Evolutionary conservation across 1,140 invertebrate genomes (phyloP).

Genomic region (Anastrepha ludens): DNA sequence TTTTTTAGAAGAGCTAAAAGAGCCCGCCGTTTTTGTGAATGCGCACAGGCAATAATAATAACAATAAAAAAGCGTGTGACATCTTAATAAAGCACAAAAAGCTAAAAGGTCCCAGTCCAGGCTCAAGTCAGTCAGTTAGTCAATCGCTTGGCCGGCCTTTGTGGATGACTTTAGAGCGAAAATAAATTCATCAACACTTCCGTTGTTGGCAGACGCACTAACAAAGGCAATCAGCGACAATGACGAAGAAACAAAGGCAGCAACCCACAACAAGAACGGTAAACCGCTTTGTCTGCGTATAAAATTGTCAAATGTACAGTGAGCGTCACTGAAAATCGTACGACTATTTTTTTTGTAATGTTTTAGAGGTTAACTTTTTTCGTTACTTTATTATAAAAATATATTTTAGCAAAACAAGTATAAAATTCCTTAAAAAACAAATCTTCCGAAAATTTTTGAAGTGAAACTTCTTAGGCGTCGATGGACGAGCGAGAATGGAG

Average conservation of each 20-base stretch:
- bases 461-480: too few species aligned
- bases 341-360: too few species aligned
- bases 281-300: background rate
- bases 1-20: background rate
- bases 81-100: background rate
- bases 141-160: background rate
- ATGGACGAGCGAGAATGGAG: too few species aligned
- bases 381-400: too few species aligned
- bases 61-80: background rate
- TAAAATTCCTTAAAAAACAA: too few species aligned
- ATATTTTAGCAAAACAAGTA: too few species aligned
- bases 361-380: too few species aligned
- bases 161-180: background rate
- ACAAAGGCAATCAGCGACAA: conserved; percentile 31
- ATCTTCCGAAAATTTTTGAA: too few species aligned
- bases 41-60: background rate
- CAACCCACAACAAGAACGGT: background rate
- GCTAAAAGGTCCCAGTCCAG: background rate
- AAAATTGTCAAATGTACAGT: too few species aligned
- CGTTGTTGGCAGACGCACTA: background rate
- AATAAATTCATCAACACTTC: conserved; percentile 53
- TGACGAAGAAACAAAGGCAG: background rate
- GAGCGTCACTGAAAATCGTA: too few species aligned
- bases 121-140: background rate
- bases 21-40: background rate